Conservation (phyloP, 2,797 vertebrate species). For the Hippoglossus hippoglossus region DNA sequence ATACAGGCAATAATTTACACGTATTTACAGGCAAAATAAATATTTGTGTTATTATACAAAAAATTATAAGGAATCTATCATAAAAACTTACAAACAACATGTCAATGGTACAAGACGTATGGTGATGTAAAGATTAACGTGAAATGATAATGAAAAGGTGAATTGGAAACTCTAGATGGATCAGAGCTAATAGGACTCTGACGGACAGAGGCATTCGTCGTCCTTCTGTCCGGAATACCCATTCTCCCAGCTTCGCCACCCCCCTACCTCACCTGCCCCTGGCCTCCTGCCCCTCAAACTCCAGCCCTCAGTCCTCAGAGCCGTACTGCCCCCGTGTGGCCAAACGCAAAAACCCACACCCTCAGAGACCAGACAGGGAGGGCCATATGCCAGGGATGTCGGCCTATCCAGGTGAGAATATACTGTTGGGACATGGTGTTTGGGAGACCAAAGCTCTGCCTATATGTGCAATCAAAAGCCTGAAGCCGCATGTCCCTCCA, state of each 20-base stretch:
- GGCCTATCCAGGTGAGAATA: constrained; percentile 81
- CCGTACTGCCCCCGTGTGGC: constrained; percentile 84
- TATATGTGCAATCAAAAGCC: no score
- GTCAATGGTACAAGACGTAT: no score
- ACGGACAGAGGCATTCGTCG: constrained; percentile 69
- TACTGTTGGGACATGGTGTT: no score
- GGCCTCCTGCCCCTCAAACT: constrained; percentile 51
- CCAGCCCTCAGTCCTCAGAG: constrained; percentile 68
- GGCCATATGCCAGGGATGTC: constrained; percentile 79
- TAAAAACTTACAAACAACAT: no score
- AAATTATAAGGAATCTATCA: no score
- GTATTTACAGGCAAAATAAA: no score
- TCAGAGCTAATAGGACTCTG: constrained; percentile 75
- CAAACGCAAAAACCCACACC: constrained; percentile 76
- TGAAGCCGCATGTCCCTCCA: no score
- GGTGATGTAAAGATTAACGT: no score
- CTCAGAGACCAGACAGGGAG: constrained; percentile 76
- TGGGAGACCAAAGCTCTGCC: no score
- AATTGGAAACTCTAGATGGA: constrained; percentile 49
- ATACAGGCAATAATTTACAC: no score
- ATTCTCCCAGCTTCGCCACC: constrained; percentile 64
- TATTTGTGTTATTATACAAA: no score
- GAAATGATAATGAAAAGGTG: no score
- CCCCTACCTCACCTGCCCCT: constrained; percentile 56
- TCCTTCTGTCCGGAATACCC: constrained; percentile 81